Percentiles rank a stretch among this genome's conserved stretches.
Conservation (phyloP, 2,888 invertebrate genomes). For the Leuctra nigra region DNA sequence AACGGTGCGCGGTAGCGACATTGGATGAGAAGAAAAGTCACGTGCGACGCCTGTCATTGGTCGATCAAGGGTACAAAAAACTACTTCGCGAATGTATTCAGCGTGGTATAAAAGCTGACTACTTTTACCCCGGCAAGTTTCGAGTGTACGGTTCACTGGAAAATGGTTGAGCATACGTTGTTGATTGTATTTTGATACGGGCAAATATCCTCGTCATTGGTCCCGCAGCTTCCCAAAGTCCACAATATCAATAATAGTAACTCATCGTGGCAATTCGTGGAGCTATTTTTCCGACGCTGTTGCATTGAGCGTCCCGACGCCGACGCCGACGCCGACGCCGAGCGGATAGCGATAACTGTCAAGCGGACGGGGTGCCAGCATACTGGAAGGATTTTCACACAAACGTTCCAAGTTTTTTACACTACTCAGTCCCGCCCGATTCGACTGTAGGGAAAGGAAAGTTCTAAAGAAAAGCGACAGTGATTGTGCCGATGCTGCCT, state of each 20-base stretch:
- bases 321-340: too few relatives aligned
- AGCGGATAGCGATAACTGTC: neutral
- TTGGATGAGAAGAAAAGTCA: too few relatives aligned
- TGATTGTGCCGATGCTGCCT: too few relatives aligned
- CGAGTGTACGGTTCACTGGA: neutral
- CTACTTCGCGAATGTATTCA: neutral
- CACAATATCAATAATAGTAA: slow-evolving; percentile 1
- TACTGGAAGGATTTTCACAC: neutral
- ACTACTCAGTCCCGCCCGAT: neutral
- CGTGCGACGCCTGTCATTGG: neutral
- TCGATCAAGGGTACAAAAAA: neutral
- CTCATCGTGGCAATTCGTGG: too few relatives aligned
- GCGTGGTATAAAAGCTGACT: too few relatives aligned
- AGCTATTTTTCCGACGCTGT: too few relatives aligned
- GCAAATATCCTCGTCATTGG: neutral
- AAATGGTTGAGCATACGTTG: neutral
- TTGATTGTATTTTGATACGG: slow-evolving; percentile 3
- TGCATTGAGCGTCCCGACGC: too few relatives aligned
- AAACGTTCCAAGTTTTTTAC: neutral
- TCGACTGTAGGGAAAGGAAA: neutral
- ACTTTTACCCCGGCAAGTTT: too few relatives aligned
- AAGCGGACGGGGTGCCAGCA: neutral
- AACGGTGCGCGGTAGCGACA: too few relatives aligned
- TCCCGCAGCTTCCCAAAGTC: too few relatives aligned
- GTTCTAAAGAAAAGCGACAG: neutral